Evolutionary conservation across 1,140 invertebrate species (phyloP).

Genomic region (Drosophila lowei): DNA sequence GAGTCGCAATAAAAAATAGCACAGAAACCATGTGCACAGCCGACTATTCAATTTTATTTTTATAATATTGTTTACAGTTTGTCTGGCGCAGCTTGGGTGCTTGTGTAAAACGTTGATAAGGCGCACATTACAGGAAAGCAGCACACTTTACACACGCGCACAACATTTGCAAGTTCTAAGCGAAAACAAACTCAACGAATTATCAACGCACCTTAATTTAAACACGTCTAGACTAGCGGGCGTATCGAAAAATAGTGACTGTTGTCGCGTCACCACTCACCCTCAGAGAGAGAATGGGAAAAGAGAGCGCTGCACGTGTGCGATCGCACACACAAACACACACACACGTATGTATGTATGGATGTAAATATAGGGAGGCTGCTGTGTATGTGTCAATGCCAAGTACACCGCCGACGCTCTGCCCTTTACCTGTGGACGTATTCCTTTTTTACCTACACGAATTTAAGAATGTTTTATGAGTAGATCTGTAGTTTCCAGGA

Average conservation of each 20-base stretch:
- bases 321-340: no score
- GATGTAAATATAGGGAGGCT: not conserved
- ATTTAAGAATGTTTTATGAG: slow-evolving; percentile 45
- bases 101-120: slow-evolving; percentile 51
- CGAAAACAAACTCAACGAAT: slow-evolving; percentile 35
- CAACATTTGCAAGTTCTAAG: slow-evolving; percentile 21
- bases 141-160: slow-evolving; percentile 54
- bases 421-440: slow-evolving; percentile 39
- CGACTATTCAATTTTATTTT: slow-evolving; percentile 55
- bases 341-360: not conserved
- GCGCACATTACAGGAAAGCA: slow-evolving; percentile 45
- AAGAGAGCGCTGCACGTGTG: slow-evolving; percentile 46
- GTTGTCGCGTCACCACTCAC: slow-evolving; percentile 2
- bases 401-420: slow-evolving; percentile 16
- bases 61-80: slow-evolving; percentile 74
- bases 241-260: slow-evolving; percentile 56
- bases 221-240: slow-evolving; percentile 74
- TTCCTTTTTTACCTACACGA: slow-evolving; percentile 51
- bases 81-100: slow-evolving; percentile 46
- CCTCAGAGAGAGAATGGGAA: slow-evolving; percentile 4
- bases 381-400: slow-evolving; percentile 31
- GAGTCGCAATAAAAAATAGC: slow-evolving; percentile 70
- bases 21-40: slow-evolving; percentile 25
- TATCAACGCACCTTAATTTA: slow-evolving; percentile 70
- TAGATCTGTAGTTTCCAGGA: slow-evolving; percentile 36